A percentile compares a stretch with the other conserved stretches of the same genome.
These are phyloP conservation scores for Arizona elegans DNA, from an alignment of 2,113 vertebrate species.

Conservation along the genomic window DNA sequence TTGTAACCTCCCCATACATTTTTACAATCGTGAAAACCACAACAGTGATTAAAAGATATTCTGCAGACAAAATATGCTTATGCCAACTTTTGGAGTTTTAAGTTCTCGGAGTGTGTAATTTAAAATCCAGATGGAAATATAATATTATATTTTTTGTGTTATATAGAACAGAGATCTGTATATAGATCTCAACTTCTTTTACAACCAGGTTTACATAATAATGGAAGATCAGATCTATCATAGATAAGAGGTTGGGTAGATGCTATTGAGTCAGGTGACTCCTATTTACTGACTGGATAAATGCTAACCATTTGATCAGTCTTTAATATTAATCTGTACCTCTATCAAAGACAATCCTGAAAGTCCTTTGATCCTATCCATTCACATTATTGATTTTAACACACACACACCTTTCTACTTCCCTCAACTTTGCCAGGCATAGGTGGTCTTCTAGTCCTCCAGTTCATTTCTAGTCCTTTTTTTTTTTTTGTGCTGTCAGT, in stretches of 20 bases:
- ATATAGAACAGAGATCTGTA: not conserved
- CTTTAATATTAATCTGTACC: not conserved
- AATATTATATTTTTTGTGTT: not conserved
- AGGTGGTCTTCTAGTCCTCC: not conserved
- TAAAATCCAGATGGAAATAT: not conserved
- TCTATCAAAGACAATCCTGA: not conserved
- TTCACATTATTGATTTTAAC: not conserved
- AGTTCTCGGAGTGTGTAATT: not conserved
- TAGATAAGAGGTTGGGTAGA: not conserved
- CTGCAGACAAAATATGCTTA: not conserved
- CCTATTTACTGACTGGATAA: not conserved
- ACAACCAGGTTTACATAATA: not conserved
- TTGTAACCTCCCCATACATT: not conserved
- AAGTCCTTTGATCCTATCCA: not conserved
- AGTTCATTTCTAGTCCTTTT: not conserved
- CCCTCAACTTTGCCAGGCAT: not conserved
- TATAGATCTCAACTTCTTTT: not conserved
- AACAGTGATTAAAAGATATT: not conserved
- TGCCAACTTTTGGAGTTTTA: not conserved
- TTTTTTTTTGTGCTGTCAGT: not conserved
- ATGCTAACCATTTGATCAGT: not conserved
- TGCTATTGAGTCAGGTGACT: not conserved
- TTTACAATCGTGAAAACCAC: not conserved
- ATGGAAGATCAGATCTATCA: not conserved
- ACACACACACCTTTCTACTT: not conserved